phyloP scores from a whole-genome alignment of 2,888 invertebrate species.

The Notodonta ziczac region DNA sequence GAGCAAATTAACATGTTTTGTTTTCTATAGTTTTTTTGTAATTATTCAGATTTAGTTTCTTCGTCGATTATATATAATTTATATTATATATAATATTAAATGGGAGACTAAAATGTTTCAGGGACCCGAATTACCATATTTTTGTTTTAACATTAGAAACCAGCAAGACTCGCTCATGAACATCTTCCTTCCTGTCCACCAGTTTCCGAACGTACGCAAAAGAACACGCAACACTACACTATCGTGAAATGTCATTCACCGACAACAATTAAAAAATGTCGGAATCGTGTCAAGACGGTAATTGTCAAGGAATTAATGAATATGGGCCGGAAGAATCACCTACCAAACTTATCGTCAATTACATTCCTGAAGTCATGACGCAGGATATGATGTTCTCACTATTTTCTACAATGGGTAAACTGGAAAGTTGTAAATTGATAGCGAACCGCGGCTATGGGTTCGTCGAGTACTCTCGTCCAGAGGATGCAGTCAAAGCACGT shows the following conservation, averaged over 20 bases:
- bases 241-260: slow-evolving; percentile 80
- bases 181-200: neutral
- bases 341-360: slow-evolving; percentile 85
- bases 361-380: slow-evolving; percentile 85
- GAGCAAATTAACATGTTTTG: no score
- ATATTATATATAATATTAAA: no score
- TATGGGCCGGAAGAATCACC: slow-evolving; percentile 83
- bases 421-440: slow-evolving; percentile 85
- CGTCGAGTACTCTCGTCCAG: slow-evolving; percentile 81
- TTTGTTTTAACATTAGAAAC: no score
- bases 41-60: no score
- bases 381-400: slow-evolving; percentile 85
- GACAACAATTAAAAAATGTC: slow-evolving; percentile 86
- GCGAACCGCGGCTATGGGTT: slow-evolving; percentile 84
- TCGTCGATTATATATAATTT: no score
- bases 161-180: no score
- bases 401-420: slow-evolving; percentile 84
- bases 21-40: no score
- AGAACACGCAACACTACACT: slow-evolving; percentile 67
- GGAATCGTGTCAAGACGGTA: slow-evolving; percentile 86
- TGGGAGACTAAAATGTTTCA: no score
- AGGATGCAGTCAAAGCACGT: slow-evolving; percentile 80
- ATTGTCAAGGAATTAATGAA: slow-evolving; percentile 84
- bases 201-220: slow-evolving; percentile 60
- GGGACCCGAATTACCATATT: no score